phyloP scores from a whole-genome alignment of 2,888 invertebrate genomes.

The Nebria salina region DNA sequence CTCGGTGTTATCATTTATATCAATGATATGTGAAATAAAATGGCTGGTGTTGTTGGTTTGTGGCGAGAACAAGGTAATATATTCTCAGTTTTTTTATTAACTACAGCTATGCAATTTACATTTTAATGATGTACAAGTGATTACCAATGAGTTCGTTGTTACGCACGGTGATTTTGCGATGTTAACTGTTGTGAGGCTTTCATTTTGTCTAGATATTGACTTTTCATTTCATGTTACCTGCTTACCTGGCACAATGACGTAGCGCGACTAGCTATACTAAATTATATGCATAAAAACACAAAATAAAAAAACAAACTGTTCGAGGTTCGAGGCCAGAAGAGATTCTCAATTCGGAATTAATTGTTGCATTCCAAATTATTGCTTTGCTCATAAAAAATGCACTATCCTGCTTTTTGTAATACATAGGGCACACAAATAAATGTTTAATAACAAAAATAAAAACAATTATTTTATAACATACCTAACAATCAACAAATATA shows the following conservation, averaged over 20 bases:
- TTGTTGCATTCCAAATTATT: no score
- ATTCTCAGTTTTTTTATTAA: slow-evolving; percentile 37
- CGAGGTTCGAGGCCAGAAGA: no score
- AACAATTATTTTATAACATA: no score
- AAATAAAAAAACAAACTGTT: neutral
- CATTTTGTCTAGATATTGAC: slow-evolving; percentile 36
- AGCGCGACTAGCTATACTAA: slow-evolving; percentile 25
- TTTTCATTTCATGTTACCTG: slow-evolving; percentile 38
- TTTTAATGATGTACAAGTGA: slow-evolving; percentile 33
- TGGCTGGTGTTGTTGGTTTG: slow-evolving; percentile 40
- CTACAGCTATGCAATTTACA: slow-evolving; percentile 37
- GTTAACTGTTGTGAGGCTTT: slow-evolving; percentile 17
- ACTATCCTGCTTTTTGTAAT: no score
- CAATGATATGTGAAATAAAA: slow-evolving; percentile 42
- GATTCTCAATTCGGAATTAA: no score
- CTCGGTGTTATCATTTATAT: slow-evolving; percentile 11
- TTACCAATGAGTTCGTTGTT: slow-evolving; percentile 25
- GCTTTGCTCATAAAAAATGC: no score
- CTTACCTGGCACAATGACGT: slow-evolving; percentile 45
- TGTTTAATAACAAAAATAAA: no score
- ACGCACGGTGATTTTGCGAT: slow-evolving; percentile 28
- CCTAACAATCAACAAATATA: no score
- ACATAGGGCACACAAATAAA: no score
- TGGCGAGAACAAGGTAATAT: slow-evolving; percentile 38
- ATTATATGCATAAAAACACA: slow-evolving; percentile 27